Conservation (phyloP, 2,888 invertebrate species). For the Xestia rhomboidea region DNA sequence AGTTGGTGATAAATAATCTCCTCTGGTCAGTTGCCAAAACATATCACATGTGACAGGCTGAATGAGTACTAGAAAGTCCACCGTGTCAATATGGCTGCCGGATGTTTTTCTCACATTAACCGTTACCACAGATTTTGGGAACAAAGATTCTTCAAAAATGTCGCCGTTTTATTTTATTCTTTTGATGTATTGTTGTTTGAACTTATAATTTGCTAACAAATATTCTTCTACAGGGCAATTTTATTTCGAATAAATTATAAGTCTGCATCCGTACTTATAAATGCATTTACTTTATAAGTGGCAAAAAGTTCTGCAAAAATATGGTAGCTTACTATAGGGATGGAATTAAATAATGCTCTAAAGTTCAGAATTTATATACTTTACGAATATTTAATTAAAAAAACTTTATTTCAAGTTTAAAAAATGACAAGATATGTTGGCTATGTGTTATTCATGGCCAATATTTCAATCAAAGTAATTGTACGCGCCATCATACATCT, state of each 20-base stretch:
- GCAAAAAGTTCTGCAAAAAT: slow-evolving; percentile 6
- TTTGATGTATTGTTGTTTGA: slow-evolving; percentile 61
- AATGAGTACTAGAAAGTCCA: slow-evolving; percentile 55
- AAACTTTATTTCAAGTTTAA: not conserved
- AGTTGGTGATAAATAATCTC: slow-evolving; percentile 67
- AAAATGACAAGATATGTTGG: not conserved
- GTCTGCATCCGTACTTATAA: slow-evolving; percentile 35
- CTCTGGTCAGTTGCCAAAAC: slow-evolving; percentile 78
- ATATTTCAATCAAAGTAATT: slow-evolving; percentile 39
- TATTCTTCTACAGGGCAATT: slow-evolving; percentile 1
- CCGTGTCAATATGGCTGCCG: slow-evolving; percentile 60
- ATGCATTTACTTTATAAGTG: slow-evolving; percentile 27
- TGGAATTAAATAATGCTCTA: not conserved
- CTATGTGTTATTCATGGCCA: slow-evolving; percentile 20
- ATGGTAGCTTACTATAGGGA: not conserved
- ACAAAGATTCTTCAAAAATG: slow-evolving; percentile 44
- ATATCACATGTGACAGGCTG: slow-evolving; percentile 68
- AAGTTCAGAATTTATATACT: not conserved
- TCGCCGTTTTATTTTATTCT: slow-evolving; percentile 43
- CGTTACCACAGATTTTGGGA: slow-evolving; percentile 27
- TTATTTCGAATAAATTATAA: slow-evolving; percentile 38
- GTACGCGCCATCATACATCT: slow-evolving; percentile 30
- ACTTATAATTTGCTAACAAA: slow-evolving; percentile 40
- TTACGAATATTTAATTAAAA: not conserved
- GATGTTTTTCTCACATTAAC: slow-evolving; percentile 69